A percentile compares a stretch with the other conserved stretches of the same genome.
These are phyloP conservation scores for Suncus etruscus DNA, from an alignment of 2,113 vertebrate genomes.

Conservation along the genomic window DNA sequence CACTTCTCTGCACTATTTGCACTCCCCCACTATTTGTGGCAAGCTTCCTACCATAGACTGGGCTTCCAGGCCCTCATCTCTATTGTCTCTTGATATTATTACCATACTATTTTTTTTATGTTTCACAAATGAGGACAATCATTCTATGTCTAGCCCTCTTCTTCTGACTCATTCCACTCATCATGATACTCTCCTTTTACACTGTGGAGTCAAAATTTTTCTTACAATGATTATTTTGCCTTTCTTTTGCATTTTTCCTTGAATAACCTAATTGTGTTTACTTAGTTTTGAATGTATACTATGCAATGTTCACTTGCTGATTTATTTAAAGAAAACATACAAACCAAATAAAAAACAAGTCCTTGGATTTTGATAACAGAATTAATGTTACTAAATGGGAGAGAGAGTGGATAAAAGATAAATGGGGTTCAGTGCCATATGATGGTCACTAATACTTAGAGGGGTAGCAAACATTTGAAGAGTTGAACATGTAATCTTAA, in stretches of 20 bases:
- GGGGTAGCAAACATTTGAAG: no score
- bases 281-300: conserved; percentile 29
- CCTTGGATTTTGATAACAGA: background rate
- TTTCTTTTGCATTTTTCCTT: background rate
- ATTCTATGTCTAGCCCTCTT: no score
- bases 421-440: background rate
- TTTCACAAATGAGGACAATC: no score
- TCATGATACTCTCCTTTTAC: background rate
- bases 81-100: no score
- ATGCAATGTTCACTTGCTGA: background rate
- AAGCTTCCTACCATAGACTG: no score
- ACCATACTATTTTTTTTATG: no score
- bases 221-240: background rate
- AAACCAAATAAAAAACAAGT: background rate
- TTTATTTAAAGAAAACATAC: background rate
- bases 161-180: no score
- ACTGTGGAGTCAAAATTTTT: conserved; percentile 28
- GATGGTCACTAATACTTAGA: background rate
- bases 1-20: no score
- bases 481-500: no score
- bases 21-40: no score
- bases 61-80: no score
- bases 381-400: background rate
- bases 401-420: background rate
- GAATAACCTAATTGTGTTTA: background rate